phyloP scores from a whole-genome alignment of 2,797 vertebrate species.

The Gambusia yucatana region DNA sequence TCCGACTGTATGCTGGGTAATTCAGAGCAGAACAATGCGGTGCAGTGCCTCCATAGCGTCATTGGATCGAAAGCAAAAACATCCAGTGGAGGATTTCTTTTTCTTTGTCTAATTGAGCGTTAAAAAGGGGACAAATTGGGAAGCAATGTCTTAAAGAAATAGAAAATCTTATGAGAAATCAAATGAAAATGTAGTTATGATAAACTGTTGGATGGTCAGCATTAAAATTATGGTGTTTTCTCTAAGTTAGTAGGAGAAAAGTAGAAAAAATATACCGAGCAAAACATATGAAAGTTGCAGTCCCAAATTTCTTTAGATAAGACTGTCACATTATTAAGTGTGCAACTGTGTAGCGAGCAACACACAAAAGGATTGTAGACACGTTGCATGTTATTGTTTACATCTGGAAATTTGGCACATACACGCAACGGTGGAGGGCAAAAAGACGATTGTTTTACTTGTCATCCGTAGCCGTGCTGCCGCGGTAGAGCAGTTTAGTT shows the following conservation, averaged over 20 bases:
- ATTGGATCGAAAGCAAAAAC: conserved; percentile 21
- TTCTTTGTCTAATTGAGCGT: background rate
- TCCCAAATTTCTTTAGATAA: background rate
- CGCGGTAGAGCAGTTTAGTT: too few species aligned
- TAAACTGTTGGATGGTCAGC: background rate
- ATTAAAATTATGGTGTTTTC: background rate
- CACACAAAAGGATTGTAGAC: background rate
- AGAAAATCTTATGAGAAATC: background rate
- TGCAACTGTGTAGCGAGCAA: background rate
- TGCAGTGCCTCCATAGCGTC: conserved; percentile 21
- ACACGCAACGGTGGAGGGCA: too few species aligned
- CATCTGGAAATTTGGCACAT: too few species aligned
- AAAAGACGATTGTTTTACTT: too few species aligned
- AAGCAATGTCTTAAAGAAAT: background rate
- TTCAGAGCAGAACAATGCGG: conserved; percentile 16
- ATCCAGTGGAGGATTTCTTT: conserved; percentile 14
- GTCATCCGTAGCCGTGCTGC: too few species aligned
- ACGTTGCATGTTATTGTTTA: too few species aligned
- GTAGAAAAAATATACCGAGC: background rate
- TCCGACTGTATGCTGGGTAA: conserved; percentile 15
- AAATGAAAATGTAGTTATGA: background rate
- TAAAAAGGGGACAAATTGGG: background rate
- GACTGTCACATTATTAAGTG: background rate
- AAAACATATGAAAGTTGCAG: background rate
- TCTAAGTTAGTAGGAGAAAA: background rate